Evolutionary conservation across 2,113 vertebrate genomes (phyloP), one percentile per base, ranked within the genome.

Genomic region (Anas platyrhynchos): DNA sequence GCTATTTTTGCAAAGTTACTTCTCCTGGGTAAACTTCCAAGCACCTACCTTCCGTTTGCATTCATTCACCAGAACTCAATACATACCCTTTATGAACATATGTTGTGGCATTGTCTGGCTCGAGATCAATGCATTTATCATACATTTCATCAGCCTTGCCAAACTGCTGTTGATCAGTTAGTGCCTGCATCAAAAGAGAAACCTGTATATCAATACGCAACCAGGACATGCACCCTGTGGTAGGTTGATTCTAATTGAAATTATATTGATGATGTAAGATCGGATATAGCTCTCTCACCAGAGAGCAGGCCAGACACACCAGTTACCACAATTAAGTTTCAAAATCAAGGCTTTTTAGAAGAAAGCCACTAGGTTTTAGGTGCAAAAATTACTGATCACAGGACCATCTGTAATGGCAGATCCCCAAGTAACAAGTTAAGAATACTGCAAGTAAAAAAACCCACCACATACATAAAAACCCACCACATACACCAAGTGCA

Each of bases 61-160:
- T 9, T 52, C 26, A 34, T 59, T 73, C 11, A 63, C 41, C 46
- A 48, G 46, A 89, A 83, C 22, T 58, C 7, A 83, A 78, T 86
- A 97, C 98, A 46, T 98, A 99, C 99, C 99, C 99, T 98, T 99
- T 99, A 98, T 99, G 99, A 93, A 99, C 99, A 54, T 99, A 99
- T 5, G 99, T 99, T 55, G 99, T 99, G 38, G 99, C 99, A 86
- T 99, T 99, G 97, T 99, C 99, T 93, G 99, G 99, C 95, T 99
- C 99, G 97, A 99, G 98, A 94, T 99, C 99, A 81, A 99, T 99
- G 94, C 99, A 99, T 94, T 99, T 99, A 98, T 99, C 99, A 61
- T 99, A 99, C 99, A 99, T 99, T 97, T 99, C 99, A 95, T 99
- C 99, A 31, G 99, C 99, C 97, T 99, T 99, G 84, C 99, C 99